Percentiles rank a stretch among this genome's conserved stretches.
These are phyloP conservation scores for Mesorhabditis sp. DNA, from an alignment of 2,888 invertebrate genomes.

Conservation along the genomic window DNA sequence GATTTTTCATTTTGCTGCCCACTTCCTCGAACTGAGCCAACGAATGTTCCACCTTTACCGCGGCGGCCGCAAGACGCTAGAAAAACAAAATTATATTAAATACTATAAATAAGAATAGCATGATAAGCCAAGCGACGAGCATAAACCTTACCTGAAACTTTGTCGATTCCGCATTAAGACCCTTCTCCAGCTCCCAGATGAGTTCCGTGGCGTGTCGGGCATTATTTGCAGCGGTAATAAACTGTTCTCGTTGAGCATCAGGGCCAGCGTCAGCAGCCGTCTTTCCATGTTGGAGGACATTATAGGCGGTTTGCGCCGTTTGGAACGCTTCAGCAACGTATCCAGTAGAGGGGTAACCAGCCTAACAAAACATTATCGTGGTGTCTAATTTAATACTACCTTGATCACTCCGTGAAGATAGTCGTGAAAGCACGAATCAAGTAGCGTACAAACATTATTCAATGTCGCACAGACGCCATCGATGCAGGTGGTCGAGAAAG, in stretches of 20 bases:
- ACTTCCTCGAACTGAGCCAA: slow-evolving; percentile 52
- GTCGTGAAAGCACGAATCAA: slow-evolving; percentile 79
- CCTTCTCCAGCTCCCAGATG: slow-evolving; percentile 75
- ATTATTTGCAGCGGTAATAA: slow-evolving; percentile 79
- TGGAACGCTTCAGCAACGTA: slow-evolving; percentile 54
- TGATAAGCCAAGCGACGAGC: neutral
- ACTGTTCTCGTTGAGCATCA: slow-evolving; percentile 50
- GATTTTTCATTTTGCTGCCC: slow-evolving; percentile 28
- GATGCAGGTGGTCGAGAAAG: slow-evolving; percentile 82
- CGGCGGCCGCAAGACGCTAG: slow-evolving; percentile 58
- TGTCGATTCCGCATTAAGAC: slow-evolving; percentile 33
- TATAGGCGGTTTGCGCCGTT: slow-evolving; percentile 54
- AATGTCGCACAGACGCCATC: slow-evolving; percentile 88
- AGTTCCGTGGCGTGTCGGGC: slow-evolving; percentile 86
- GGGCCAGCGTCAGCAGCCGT: slow-evolving; percentile 32
- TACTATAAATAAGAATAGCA: neutral
- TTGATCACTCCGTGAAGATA: slow-evolving; percentile 73
- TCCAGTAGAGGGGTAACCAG: slow-evolving; percentile 49
- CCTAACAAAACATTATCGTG: slow-evolving; percentile 18
- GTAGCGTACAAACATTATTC: slow-evolving; percentile 81
- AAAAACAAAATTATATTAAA: neutral
- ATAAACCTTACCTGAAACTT: slow-evolving; percentile 7
- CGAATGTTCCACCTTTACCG: slow-evolving; percentile 69
- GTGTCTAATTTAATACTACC: slow-evolving; percentile 43
- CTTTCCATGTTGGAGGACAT: slow-evolving; percentile 41